Base-by-base conservation (phyloP, 2,888 invertebrate genomes). In the Tachina grossa region DNA sequence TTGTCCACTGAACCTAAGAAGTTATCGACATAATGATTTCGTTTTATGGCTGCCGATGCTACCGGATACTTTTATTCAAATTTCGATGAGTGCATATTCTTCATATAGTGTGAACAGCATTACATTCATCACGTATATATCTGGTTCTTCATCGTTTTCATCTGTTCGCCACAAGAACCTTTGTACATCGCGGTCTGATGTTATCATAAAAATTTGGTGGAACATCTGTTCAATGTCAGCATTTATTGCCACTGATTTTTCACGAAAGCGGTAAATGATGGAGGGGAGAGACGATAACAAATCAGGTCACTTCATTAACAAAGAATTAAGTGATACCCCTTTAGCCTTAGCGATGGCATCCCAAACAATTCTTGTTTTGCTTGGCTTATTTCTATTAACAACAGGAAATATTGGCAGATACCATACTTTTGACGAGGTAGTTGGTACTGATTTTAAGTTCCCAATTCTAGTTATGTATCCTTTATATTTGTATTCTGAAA, bases 381-480 rank as follows among this genome's bases (percentile, higher is more conserved):
- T 19, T 6, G 22, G 22, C 53, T 83, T 86, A 22, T 78, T 83
- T 19, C 61, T 78, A 43, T 84, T 85, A 14, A 66, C 45, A 10
- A 83, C 81, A 8, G 78, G 74, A 39, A 83, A 89, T 61, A 89
- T 88, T 11, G 89, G 89, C 9, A 89, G 45, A 61, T 88, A 89
- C 89, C 89, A 89, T 9, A 71, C 86, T 57, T 65, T 87, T 14
- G 55, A 39, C 1, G 47, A 57, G 0, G 49, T 10, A 16, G 49
- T 77, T n/a, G 69, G 61, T 31, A 57, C 69, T 45, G 78, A 31
- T 31, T 31, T 31, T 31, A 31, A 31, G 31, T 31, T 31, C 31
- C 31, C 31, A 43, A 75, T 51, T 55, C 66, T 76, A 9, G 45
- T 55, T 22, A 84, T 80, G 47, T 31, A 31, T 31, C 31, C 31